Conservation (phyloP, 2,797 vertebrate species). For the Petrocephalus schoutedeni region DNA sequence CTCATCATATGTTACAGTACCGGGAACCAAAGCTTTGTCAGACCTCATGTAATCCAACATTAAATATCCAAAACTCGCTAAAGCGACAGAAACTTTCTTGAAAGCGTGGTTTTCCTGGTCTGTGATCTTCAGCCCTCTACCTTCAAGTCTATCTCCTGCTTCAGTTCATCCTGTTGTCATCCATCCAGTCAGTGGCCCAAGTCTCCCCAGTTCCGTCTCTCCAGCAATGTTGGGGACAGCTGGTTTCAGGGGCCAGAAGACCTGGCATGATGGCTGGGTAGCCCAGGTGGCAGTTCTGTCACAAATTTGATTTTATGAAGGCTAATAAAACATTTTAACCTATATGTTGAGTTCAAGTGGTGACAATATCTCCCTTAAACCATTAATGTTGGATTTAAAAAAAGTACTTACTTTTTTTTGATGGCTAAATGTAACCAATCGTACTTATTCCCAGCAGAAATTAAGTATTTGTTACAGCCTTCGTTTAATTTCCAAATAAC, state of each 20-base stretch:
- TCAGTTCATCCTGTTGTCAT: not conserved
- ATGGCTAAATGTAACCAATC: not conserved
- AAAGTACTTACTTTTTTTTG: not conserved
- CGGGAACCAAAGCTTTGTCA: not conserved
- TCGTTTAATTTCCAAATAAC: not conserved
- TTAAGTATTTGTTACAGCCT: not conserved
- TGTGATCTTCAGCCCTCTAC: not conserved
- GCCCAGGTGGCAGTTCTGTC: not conserved
- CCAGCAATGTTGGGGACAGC: not conserved
- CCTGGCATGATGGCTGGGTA: not conserved
- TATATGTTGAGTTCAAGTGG: not conserved
- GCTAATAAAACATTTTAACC: not conserved
- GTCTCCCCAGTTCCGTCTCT: not conserved
- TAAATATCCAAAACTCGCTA: not conserved
- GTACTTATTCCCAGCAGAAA: constrained; percentile 62
- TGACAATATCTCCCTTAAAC: not conserved
- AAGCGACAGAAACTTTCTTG: not conserved
- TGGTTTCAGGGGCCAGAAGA: not conserved
- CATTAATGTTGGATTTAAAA: not conserved
- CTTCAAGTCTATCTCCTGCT: not conserved
- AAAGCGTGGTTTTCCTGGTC: not conserved
- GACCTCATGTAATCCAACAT: not conserved
- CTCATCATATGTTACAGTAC: not conserved
- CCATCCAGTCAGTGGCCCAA: not conserved
- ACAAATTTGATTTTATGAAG: not conserved